phyloP scores from a whole-genome alignment of 2,113 vertebrate species.

The Daphoenositta chrysoptera region DNA sequence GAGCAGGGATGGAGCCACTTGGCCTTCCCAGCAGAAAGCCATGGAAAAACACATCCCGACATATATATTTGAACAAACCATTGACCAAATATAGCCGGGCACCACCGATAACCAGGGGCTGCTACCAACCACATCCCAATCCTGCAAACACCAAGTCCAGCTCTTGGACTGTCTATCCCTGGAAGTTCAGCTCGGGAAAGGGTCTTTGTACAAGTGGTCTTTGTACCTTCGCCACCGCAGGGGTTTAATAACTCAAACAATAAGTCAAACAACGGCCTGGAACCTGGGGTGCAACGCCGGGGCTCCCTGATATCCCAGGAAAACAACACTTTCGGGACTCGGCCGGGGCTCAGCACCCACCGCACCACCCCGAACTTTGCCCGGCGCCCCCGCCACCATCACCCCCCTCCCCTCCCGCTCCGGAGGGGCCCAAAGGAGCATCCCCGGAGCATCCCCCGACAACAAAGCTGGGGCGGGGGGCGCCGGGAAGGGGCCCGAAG shows the following conservation, averaged over 20 bases:
- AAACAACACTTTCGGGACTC: background rate
- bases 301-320: background rate
- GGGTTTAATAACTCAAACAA: background rate
- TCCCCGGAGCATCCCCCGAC: conserved; percentile 48
- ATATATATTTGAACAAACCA: background rate
- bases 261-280: background rate
- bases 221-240: background rate
- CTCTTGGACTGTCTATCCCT: background rate
- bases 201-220: background rate
- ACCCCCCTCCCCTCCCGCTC: background rate
- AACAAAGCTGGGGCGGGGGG: conserved; percentile 20
- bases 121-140: background rate
- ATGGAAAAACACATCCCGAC: background rate
- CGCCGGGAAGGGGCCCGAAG: background rate
- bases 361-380: conserved; percentile 1
- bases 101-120: background rate
- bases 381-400: conserved; percentile 13
- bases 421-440: background rate
- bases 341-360: background rate
- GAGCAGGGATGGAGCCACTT: background rate
- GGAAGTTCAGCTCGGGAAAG: background rate
- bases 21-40: conserved; percentile 46
- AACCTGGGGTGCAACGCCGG: background rate
- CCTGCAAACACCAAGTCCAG: background rate
- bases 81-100: conserved; percentile 47